Evolutionary conservation across 2,888 invertebrate species (phyloP).

Genomic region (Pinctada fucata): DNA sequence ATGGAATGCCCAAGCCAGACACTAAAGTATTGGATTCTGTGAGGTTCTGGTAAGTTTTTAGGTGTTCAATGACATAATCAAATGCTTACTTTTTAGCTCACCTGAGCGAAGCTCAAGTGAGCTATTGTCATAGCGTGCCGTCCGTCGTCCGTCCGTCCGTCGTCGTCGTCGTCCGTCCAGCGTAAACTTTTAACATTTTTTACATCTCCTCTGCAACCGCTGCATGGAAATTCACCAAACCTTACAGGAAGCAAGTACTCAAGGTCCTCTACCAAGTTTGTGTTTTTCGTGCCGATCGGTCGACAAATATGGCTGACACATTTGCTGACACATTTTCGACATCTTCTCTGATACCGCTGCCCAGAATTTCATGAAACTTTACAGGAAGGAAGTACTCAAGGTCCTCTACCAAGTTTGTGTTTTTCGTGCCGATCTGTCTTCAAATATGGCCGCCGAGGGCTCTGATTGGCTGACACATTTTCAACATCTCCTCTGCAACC

Average conservation of each 20-base stretch:
- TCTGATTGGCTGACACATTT: too few relatives aligned
- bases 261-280: too few relatives aligned
- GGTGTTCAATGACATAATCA: background rate
- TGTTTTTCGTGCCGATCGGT: too few relatives aligned
- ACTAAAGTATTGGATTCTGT: slow-evolving; percentile 57
- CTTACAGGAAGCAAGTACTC: background rate
- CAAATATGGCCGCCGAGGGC: too few relatives aligned
- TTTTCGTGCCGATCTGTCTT: too few relatives aligned
- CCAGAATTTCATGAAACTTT: too few relatives aligned
- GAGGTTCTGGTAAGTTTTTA: slow-evolving; percentile 60
- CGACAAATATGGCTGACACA: too few relatives aligned
- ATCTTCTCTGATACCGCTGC: too few relatives aligned
- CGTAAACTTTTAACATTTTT: background rate
- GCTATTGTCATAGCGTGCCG: background rate
- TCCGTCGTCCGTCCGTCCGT: background rate
- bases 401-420: too few relatives aligned
- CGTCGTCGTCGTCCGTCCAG: background rate
- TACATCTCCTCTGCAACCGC: background rate
- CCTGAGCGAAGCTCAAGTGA: background rate
- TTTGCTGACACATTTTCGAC: too few relatives aligned
- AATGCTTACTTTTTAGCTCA: background rate
- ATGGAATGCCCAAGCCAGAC: slow-evolving; percentile 65
- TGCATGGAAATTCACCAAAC: background rate
- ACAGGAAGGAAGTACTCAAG: too few relatives aligned
- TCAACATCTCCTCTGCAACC: too few relatives aligned